phyloP scores from a whole-genome alignment of 2,888 invertebrate species.

The Adelognathus sp. region DNA sequence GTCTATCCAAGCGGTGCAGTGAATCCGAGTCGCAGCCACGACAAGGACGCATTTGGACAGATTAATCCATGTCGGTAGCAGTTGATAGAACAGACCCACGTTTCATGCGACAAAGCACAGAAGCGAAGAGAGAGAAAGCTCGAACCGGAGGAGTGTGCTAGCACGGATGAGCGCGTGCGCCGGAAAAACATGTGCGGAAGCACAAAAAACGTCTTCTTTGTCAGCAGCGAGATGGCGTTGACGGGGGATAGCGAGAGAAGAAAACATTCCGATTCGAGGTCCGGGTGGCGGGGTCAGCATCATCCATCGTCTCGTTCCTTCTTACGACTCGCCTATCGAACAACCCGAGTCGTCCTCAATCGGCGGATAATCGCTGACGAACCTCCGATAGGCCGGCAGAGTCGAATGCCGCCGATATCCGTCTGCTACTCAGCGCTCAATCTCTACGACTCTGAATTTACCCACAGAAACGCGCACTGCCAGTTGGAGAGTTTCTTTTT shows the following conservation, averaged over 20 bases:
- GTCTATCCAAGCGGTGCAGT: background rate
- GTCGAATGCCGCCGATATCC: slow-evolving; percentile 8
- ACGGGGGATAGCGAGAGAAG: background rate
- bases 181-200: background rate
- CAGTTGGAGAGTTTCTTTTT: slow-evolving; percentile 10
- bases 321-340: background rate
- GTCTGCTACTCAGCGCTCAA: slow-evolving; percentile 21
- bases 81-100: background rate
- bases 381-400: slow-evolving; percentile 29
- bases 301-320: background rate
- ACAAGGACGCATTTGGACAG: slow-evolving; percentile 61
- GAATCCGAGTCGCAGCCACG: slow-evolving; percentile 10
- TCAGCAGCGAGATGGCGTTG: background rate
- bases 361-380: slow-evolving; percentile 55
- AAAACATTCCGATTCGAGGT: slow-evolving; percentile 4
- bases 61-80: slow-evolving; percentile 61
- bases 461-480: slow-evolving; percentile 18
- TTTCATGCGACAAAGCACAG: background rate
- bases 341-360: slow-evolving; percentile 43
- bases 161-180: background rate
- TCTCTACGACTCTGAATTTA: slow-evolving; percentile 17
- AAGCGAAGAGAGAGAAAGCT: background rate
- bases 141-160: background rate
- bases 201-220: slow-evolving; percentile 7
- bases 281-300: background rate